Evolutionary conservation across 2,888 invertebrate species (phyloP).

Genomic region (Cetonia aurata): DNA sequence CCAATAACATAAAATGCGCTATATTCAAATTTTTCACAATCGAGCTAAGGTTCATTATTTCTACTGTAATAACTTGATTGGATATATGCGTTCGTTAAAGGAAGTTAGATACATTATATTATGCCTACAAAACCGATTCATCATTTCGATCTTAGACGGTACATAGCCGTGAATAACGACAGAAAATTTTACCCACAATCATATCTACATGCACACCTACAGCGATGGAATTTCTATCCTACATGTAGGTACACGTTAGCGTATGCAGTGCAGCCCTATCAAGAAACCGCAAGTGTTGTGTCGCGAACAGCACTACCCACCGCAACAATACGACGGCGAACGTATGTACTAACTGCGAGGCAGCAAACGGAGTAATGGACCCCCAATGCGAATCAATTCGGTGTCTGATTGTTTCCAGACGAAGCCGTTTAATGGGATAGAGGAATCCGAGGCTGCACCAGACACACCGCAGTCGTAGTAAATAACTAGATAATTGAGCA

Average conservation of each 20-base stretch:
- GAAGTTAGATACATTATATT: no score
- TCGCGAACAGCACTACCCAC: constrained; percentile 32
- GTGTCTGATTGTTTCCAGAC: constrained; percentile 67
- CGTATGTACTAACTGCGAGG: constrained; percentile 28
- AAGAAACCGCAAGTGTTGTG: constrained; percentile 46
- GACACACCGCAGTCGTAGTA: constrained; percentile 56
- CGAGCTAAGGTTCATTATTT: no score
- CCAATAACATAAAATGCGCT: no score
- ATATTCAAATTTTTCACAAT: no score
- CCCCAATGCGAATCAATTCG: constrained; percentile 67
- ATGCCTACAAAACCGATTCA: no score
- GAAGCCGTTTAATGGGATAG: constrained; percentile 64
- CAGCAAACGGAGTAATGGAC: constrained; percentile 62
- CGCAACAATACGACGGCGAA: constrained; percentile 3
- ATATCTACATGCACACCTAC: no score
- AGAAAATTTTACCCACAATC: no score
- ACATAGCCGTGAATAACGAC: no score
- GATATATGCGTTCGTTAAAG: no score
- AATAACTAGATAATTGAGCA: constrained; percentile 62
- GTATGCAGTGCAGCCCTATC: constrained; percentile 21
- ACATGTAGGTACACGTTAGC: constrained; percentile 2
- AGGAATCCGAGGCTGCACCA: constrained; percentile 61
- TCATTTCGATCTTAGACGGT: no score
- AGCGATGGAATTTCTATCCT: no score
- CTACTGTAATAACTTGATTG: no score